A percentile compares a stretch with the other conserved stretches of the same genome.
Evolutionary conservation across 23 tunicate species (phyloP).

Genomic region (Diplosoma virens): DNA sequence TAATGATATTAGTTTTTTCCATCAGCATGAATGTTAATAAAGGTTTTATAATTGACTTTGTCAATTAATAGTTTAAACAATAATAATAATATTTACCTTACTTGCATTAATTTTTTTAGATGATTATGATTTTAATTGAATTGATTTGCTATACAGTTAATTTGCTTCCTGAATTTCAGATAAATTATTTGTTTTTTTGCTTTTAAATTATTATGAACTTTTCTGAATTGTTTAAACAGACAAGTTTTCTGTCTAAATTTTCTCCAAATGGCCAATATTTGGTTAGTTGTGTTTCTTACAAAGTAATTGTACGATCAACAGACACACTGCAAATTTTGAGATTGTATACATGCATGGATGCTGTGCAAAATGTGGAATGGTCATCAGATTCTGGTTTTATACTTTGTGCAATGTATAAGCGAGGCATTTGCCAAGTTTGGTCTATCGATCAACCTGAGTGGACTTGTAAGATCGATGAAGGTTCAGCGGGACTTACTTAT

Average conservation of each 20-base stretch:
- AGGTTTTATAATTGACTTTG: too few relatives aligned
- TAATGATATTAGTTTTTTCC: too few relatives aligned
- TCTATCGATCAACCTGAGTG: slow-evolving; percentile 97
- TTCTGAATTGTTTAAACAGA: slow-evolving; percentile 85
- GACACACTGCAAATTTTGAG: slow-evolving; percentile 82
- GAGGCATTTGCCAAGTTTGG: slow-evolving; percentile 90
- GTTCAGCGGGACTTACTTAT: slow-evolving; percentile 81
- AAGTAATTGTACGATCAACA: slow-evolving; percentile 72
- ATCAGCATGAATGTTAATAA: too few relatives aligned
- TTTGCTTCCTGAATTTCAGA: too few relatives aligned
- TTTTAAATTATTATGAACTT: too few relatives aligned
- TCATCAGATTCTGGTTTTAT: slow-evolving; percentile 88
- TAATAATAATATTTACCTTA: too few relatives aligned
- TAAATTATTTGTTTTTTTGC: too few relatives aligned
- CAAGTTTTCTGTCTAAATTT: slow-evolving; percentile 55
- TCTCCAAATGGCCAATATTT: slow-evolving; percentile 88
- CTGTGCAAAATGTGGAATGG: slow-evolving; percentile 77
- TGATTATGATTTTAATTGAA: too few relatives aligned
- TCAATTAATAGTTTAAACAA: too few relatives aligned
- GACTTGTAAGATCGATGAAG: slow-evolving; percentile 98
- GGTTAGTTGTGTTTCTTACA: slow-evolving; percentile 79
- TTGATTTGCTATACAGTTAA: too few relatives aligned
- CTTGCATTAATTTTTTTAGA: too few relatives aligned
- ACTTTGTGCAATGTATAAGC: slow-evolving; percentile 82
- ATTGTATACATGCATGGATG: slow-evolving; percentile 90